Conservation (phyloP, 2,888 invertebrate species). For the Cynaeus angustus region DNA sequence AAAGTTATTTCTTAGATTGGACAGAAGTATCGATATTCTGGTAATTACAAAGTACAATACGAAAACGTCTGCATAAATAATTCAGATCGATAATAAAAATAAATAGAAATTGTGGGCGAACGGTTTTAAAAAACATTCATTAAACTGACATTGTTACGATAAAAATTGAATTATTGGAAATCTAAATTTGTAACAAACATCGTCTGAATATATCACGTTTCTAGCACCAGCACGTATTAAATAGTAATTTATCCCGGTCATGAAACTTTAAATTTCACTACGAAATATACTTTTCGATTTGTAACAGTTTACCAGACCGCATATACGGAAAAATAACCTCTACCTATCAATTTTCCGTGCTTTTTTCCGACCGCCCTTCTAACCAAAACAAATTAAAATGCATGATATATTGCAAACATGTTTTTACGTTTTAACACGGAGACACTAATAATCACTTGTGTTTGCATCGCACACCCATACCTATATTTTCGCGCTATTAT, state of each 20-base stretch:
- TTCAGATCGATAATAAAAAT: slow-evolving; percentile 10
- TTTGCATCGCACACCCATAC: slow-evolving; percentile 12
- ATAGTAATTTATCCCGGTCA: slow-evolving; percentile 25
- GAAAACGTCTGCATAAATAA: slow-evolving; percentile 12
- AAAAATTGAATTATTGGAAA: slow-evolving; percentile 20
- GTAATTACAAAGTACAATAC: slow-evolving; percentile 18
- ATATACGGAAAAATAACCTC: slow-evolving; percentile 9
- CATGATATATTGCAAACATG: slow-evolving; percentile 26
- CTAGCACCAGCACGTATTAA: slow-evolving; percentile 28
- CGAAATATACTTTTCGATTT: slow-evolving; percentile 21
- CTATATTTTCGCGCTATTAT: slow-evolving; percentile 12
- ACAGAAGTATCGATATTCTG: slow-evolving; percentile 3
- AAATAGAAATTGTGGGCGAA: slow-evolving; percentile 10
- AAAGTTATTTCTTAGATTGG: slow-evolving; percentile 5
- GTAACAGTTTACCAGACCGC: slow-evolving; percentile 20
- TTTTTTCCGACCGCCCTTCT: slow-evolving; percentile 5
- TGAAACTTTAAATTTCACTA: slow-evolving; percentile 34
- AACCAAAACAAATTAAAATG: slow-evolving; percentile 32
- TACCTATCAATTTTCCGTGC: slow-evolving; percentile 27
- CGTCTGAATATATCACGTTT: slow-evolving; percentile 26
- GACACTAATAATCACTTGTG: slow-evolving; percentile 20
- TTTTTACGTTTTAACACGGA: slow-evolving; percentile 14
- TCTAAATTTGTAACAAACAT: slow-evolving; percentile 23
- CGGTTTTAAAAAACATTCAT: slow-evolving; percentile 6
- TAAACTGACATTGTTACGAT: not conserved